phyloP scores from a whole-genome alignment of 2,797 vertebrate species.

The Neomorphus geoffroyi region DNA sequence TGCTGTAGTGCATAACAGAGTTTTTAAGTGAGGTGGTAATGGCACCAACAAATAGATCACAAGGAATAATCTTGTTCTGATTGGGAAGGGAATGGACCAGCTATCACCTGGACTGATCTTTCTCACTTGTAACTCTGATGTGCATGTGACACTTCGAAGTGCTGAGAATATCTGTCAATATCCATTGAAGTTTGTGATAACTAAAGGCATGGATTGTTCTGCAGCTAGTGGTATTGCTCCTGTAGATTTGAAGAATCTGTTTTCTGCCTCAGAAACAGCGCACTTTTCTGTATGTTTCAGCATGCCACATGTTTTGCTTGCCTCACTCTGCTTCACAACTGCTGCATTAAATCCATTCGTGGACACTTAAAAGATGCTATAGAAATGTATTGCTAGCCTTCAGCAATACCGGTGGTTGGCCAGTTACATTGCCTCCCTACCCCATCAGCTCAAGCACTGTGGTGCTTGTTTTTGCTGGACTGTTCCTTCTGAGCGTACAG shows the following conservation, averaged over 20 bases:
- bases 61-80: background rate
- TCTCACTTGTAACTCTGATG: background rate
- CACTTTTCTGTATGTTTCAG: conserved; percentile 11
- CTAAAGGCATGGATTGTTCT: background rate
- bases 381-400: conserved; percentile 58
- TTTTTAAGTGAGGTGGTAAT: background rate
- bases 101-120: background rate
- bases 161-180: background rate
- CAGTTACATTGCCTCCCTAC: background rate
- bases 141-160: background rate
- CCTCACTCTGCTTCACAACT: conserved; percentile 42
- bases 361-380: conserved; percentile 36
- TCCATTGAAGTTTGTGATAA: background rate
- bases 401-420: background rate
- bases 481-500: conserved; percentile 29
- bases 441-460: background rate
- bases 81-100: background rate
- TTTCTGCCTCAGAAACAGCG: background rate
- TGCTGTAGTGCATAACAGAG: background rate
- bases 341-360: conserved; percentile 30
- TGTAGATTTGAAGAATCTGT: conserved; percentile 8
- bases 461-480: conserved; percentile 53
- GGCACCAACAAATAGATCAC: background rate
- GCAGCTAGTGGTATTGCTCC: background rate
- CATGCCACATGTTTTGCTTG: conserved; percentile 3